A percentile compares a stretch with the other conserved stretches of the same genome.
These are phyloP conservation scores for Diadegma fenestrale DNA, from an alignment of 2,888 invertebrate genomes.

Conservation along the genomic window DNA sequence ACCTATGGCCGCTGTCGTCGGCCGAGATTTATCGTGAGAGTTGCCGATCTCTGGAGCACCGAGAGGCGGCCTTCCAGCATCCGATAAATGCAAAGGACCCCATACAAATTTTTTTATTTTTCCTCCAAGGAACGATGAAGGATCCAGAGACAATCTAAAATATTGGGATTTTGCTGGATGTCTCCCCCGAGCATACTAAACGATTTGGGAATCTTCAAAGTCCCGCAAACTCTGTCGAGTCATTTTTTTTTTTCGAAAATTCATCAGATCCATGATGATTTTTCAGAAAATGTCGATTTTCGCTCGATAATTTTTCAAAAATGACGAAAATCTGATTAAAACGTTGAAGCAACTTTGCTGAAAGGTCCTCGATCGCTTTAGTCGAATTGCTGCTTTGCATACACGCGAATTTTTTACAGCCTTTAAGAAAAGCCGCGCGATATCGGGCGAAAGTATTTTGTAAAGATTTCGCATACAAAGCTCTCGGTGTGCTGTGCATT, in stretches of 20 bases:
- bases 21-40: constrained; percentile 66
- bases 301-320: neutral
- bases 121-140: neutral
- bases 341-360: neutral
- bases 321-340: neutral
- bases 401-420: neutral
- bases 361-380: neutral
- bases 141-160: neutral
- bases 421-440: constrained; percentile 31
- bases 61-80: constrained; percentile 51
- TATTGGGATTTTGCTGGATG: constrained; percentile 10
- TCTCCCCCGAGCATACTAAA: constrained; percentile 18
- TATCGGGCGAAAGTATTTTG: constrained; percentile 33
- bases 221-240: constrained; percentile 26
- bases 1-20: constrained; percentile 47
- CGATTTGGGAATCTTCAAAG: constrained; percentile 11
- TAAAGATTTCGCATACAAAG: constrained; percentile 18
- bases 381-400: neutral
- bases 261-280: neutral
- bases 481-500: constrained; percentile 19
- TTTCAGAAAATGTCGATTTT: neutral
- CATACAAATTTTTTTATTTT: neutral
- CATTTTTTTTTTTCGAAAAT: neutral
- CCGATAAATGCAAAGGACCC: constrained; percentile 55
- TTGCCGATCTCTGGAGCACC: constrained; percentile 49